A percentile compares a stretch with the other conserved stretches of the same genome.
Evolutionary conservation across 2,113 vertebrate genomes (phyloP).

Genomic region (Platichthys flesus): DNA sequence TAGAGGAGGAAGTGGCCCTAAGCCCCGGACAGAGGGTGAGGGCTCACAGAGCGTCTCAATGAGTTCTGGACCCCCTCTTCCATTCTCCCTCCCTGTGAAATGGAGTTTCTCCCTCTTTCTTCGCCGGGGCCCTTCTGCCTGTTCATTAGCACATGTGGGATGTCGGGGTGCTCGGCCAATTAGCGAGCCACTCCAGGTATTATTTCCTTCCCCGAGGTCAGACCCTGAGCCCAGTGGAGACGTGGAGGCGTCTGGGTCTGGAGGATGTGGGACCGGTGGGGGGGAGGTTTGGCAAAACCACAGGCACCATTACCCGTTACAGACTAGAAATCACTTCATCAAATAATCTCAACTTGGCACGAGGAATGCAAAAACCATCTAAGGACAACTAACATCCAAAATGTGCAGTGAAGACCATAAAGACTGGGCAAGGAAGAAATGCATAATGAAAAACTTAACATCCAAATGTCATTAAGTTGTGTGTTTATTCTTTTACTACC

Average conservation of each 20-base stretch:
- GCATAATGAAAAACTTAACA: background rate
- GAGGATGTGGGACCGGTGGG: slow-evolving; percentile 20
- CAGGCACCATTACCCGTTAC: slow-evolving; percentile 12
- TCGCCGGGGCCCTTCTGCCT: slow-evolving; percentile 42
- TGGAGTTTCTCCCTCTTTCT: slow-evolving; percentile 24
- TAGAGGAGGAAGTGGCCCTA: slow-evolving; percentile 68
- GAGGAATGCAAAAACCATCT: slow-evolving; percentile 22
- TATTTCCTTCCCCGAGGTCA: slow-evolving; percentile 62
- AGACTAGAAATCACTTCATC: slow-evolving; percentile 36
- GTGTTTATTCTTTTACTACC: too few relatives aligned
- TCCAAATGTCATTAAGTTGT: background rate
- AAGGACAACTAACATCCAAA: slow-evolving; percentile 32
- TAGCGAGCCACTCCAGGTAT: slow-evolving; percentile 63
- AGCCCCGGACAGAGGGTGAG: slow-evolving; percentile 66
- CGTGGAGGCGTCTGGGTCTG: slow-evolving; percentile 62
- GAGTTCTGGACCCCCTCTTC: slow-evolving; percentile 35
- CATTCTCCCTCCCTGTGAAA: background rate
- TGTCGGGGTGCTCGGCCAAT: slow-evolving; percentile 63
- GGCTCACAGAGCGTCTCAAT: slow-evolving; percentile 40
- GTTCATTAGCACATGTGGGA: slow-evolving; percentile 63
- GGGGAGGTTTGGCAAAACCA: background rate
- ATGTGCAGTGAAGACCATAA: background rate
- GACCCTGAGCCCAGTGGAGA: slow-evolving; percentile 61
- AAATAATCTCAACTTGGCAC: slow-evolving; percentile 24
- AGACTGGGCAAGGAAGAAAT: too few relatives aligned